These are phyloP conservation scores for Conus canariensis DNA, from an alignment of 2,888 invertebrate genomes.

Conservation along the genomic window DNA sequence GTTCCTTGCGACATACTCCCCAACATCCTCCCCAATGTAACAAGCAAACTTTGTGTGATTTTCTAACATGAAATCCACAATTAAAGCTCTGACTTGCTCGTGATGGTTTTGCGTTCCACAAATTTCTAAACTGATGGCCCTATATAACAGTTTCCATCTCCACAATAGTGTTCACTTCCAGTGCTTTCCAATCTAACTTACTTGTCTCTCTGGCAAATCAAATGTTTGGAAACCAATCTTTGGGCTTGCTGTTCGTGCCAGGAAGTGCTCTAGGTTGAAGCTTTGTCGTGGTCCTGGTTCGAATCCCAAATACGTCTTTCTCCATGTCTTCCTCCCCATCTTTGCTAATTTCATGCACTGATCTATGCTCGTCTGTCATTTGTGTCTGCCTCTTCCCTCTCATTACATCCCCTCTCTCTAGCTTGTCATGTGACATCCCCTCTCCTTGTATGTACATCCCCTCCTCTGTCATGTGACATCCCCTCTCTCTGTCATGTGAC, in stretches of 20 bases:
- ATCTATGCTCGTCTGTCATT: too few species aligned
- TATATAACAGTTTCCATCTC: background rate
- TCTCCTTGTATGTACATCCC: too few species aligned
- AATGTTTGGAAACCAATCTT: background rate
- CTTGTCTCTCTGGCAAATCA: background rate
- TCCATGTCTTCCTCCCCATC: too few species aligned
- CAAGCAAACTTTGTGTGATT: background rate
- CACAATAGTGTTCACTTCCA: background rate
- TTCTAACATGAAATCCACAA: background rate
- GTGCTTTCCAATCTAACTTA: background rate
- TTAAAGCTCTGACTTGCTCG: background rate
- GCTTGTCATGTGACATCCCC: background rate
- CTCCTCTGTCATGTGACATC: too few species aligned
- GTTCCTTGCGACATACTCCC: background rate
- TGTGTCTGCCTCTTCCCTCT: background rate
- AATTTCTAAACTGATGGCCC: background rate
- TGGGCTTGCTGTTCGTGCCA: conserved; percentile 5
- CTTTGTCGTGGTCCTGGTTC: background rate
- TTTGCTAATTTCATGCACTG: too few species aligned
- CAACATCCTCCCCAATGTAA: background rate
- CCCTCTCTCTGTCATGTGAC: too few species aligned
- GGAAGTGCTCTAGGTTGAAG: background rate
- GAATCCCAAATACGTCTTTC: background rate
- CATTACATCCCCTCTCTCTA: too few species aligned
- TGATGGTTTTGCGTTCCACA: background rate